Conservation (phyloP, 2,888 invertebrate species). For the Sialis lutaria region DNA sequence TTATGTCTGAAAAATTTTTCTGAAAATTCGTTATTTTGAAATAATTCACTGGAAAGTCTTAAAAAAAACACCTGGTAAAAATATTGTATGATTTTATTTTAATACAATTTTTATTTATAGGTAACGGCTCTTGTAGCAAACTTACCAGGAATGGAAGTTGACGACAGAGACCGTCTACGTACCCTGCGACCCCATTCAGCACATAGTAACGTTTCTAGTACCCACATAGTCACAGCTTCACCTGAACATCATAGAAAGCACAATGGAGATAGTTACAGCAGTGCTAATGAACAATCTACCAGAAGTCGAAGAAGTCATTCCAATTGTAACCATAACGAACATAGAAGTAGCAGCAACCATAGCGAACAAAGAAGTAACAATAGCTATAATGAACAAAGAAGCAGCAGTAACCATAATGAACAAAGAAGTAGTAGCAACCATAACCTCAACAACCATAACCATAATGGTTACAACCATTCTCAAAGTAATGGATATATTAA, state of each 20-base stretch:
- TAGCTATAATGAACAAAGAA: conserved; percentile 15
- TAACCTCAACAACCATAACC: conserved; percentile 15
- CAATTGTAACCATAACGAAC: conserved; percentile 10
- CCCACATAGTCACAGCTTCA: conserved; percentile 21
- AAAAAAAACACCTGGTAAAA: no score
- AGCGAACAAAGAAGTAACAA: neutral
- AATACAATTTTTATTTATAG: conserved; percentile 16
- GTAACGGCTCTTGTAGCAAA: conserved; percentile 56
- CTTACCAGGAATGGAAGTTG: conserved; percentile 35
- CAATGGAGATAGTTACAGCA: conserved; percentile 13
- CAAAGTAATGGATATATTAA: no score
- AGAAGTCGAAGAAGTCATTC: conserved; percentile 20
- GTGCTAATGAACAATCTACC: conserved; percentile 14
- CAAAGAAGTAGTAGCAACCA: conserved; percentile 11
- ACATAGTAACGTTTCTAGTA: conserved; percentile 37
- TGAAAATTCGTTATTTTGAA: conserved; percentile 43
- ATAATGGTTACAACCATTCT: conserved; percentile 13
- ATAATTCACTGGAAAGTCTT: conserved; percentile 48
- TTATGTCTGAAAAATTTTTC: neutral
- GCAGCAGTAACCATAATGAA: conserved; percentile 11
- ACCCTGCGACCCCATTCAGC: conserved; percentile 34
- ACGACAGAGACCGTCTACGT: conserved; percentile 21
- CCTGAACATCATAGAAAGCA: conserved; percentile 15
- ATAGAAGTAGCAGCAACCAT: conserved; percentile 13
- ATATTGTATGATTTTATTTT: no score